Conservation (phyloP, 53 echinoderm and acorn worm species). For the Echinarachnius parma region DNA sequence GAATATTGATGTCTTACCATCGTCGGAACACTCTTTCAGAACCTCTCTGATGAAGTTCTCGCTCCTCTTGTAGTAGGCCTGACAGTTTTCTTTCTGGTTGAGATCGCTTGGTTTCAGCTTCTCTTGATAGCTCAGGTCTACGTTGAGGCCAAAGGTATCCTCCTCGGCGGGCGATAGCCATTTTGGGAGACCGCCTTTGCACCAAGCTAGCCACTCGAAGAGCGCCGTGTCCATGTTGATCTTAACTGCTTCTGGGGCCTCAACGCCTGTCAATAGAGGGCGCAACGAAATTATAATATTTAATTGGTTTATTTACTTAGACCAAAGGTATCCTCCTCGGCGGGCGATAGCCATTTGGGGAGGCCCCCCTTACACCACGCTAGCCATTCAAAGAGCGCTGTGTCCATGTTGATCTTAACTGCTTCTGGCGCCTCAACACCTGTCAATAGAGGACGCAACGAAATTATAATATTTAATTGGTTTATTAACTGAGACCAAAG, state of each 20-base stretch:
- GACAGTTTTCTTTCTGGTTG: slow-evolving; percentile 81
- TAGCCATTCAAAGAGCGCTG: slow-evolving; percentile 90
- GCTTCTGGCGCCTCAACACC: slow-evolving; percentile 66
- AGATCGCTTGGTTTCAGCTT: slow-evolving; percentile 60
- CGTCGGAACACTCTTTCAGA: slow-evolving; percentile 74
- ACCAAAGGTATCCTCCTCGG: slow-evolving; percentile 67
- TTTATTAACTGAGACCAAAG: slow-evolving; percentile 68
- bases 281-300: too few relatives aligned
- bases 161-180: slow-evolving; percentile 81
- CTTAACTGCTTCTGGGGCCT: slow-evolving; percentile 62
- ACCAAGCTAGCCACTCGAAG: slow-evolving; percentile 99
- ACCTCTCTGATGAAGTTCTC: slow-evolving; percentile 68
- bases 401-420: slow-evolving; percentile 75
- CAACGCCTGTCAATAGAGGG: slow-evolving; percentile 65
- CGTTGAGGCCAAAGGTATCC: slow-evolving; percentile 62
- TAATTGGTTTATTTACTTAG: too few relatives aligned
- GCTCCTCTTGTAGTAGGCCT: slow-evolving; percentile 90
- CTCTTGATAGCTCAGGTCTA: slow-evolving; percentile 75
- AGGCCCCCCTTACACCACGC: slow-evolving; percentile 85
- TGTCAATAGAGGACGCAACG: too few relatives aligned
- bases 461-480: too few relatives aligned
- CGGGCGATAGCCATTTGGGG: slow-evolving; percentile 85
- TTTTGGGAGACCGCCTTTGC: slow-evolving; percentile 74
- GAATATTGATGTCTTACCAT: too few relatives aligned
- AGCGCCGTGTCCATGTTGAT: slow-evolving; percentile 74